These are phyloP conservation scores for Synergus japonicus DNA, from an alignment of 2,888 invertebrate species.

Conservation along the genomic window DNA sequence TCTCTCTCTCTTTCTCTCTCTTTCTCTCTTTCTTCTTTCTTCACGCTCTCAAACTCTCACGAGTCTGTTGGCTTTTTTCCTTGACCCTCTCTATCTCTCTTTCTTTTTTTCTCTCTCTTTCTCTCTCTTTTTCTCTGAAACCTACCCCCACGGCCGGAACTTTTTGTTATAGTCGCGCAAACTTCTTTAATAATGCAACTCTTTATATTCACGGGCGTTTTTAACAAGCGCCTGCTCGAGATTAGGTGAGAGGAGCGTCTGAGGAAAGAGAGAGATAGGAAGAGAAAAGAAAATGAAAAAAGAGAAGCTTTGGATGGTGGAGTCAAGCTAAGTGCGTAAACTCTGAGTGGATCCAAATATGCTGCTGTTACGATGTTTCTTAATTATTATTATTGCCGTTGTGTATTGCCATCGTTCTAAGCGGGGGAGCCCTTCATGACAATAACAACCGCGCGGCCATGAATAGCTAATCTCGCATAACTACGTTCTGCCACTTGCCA, in stretches of 20 bases:
- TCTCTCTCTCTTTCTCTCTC: constrained; percentile 45
- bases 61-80: constrained; percentile 29
- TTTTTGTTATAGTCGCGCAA: constrained; percentile 76
- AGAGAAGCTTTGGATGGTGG: constrained; percentile 2
- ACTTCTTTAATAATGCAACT: constrained; percentile 78
- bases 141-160: constrained; percentile 61
- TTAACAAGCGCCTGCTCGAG: constrained; percentile 75
- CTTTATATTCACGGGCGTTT: constrained; percentile 78
- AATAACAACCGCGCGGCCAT: constrained; percentile 73
- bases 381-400: constrained; percentile 77
- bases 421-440: constrained; percentile 68
- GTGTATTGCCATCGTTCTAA: constrained; percentile 70
- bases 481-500: constrained; percentile 49
- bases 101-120: constrained; percentile 54
- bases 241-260: constrained; percentile 62
- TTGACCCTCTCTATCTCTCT: constrained; percentile 49
- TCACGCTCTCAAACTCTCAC: constrained; percentile 60
- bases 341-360: constrained; percentile 64
- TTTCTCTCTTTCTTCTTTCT: constrained; percentile 48
- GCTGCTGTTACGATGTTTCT: constrained; percentile 75
- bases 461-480: constrained; percentile 75
- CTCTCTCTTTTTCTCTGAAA: not conserved
- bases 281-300: constrained; percentile 45
- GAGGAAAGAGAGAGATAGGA: constrained; percentile 40
- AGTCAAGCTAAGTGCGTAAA: constrained; percentile 53